Percentiles rank a stretch among this genome's conserved stretches.
Conservation (phyloP, 2,888 invertebrate genomes). For the Corbicula japonica region DNA sequence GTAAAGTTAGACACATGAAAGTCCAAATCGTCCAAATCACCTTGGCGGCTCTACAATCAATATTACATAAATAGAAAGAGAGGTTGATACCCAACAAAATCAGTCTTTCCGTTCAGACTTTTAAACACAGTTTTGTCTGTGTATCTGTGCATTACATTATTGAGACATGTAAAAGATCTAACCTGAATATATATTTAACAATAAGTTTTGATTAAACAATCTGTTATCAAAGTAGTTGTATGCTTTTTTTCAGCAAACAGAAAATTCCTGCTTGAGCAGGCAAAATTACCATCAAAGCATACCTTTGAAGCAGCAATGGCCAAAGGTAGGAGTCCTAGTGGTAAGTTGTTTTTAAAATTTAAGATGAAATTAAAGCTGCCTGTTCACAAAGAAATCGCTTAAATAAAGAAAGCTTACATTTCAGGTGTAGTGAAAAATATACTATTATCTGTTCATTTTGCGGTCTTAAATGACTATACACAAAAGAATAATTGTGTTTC, state of each 20-base stretch:
- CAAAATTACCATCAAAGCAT: constrained; percentile 26
- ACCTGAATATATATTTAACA: constrained; percentile 17
- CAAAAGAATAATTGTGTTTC: too few relatives aligned
- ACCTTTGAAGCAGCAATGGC: constrained; percentile 17
- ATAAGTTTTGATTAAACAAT: constrained; percentile 22
- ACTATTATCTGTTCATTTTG: too few relatives aligned
- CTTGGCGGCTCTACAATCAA: constrained; percentile 6
- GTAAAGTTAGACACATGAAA: constrained; percentile 5
- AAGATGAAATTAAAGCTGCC: constrained; percentile 8
- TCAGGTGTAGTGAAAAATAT: too few relatives aligned
- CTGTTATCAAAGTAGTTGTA: constrained; percentile 16
- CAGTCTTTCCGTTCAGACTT: constrained; percentile 7
- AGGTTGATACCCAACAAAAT: neutral
- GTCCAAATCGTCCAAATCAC: constrained; percentile 1
- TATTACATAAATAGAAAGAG: constrained; percentile 5
- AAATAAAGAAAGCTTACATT: too few relatives aligned
- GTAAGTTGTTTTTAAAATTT: constrained; percentile 9
- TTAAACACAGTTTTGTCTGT: constrained; percentile 5
- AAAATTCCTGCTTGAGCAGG: constrained; percentile 27
- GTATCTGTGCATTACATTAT: constrained; percentile 18
- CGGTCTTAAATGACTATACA: too few relatives aligned
- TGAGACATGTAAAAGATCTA: constrained; percentile 18
- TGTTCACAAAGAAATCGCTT: too few relatives aligned
- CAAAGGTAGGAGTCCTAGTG: constrained; percentile 14
- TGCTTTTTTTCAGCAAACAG: constrained; percentile 21